Percentiles rank a stretch among this genome's conserved stretches.
These are phyloP conservation scores for Eulemur macaco DNA, from an alignment of 2,113 vertebrate species.

Conservation along the genomic window DNA sequence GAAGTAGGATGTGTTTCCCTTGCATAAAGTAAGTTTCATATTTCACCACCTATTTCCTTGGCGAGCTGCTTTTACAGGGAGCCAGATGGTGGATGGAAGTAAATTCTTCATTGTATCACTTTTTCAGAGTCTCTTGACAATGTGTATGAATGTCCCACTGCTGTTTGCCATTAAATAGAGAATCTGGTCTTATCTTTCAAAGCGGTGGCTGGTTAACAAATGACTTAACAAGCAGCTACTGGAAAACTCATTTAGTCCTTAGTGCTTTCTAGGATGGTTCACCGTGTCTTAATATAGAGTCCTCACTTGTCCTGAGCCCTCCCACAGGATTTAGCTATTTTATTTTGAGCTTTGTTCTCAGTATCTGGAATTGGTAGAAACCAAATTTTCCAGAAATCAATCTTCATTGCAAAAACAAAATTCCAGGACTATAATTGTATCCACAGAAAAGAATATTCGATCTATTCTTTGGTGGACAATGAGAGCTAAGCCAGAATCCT, in stretches of 20 bases:
- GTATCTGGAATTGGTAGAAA: slow-evolving; percentile 1
- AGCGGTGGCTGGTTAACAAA: neutral
- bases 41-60: neutral
- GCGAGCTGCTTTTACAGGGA: neutral
- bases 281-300: neutral
- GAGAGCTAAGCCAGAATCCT: neutral
- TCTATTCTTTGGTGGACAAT: neutral
- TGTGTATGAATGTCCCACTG: neutral
- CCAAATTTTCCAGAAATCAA: slow-evolving; percentile 19
- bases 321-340: neutral
- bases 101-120: neutral
- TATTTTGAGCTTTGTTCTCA: neutral
- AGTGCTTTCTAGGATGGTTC: neutral
- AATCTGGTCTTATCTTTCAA: neutral
- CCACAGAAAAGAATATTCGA: neutral
- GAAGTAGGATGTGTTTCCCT: neutral
- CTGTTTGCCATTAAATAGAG: neutral
- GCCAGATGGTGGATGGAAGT: neutral
- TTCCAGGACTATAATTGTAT: neutral
- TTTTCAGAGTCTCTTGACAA: neutral
- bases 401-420: neutral
- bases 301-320: neutral
- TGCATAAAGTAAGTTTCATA: neutral
- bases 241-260: neutral
- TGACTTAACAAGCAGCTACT: neutral